Evolutionary conservation across 2,797 vertebrate species (phyloP), one percentile per base, ranked within the genome.

Genomic region (Apogon hyalosoma): DNA sequence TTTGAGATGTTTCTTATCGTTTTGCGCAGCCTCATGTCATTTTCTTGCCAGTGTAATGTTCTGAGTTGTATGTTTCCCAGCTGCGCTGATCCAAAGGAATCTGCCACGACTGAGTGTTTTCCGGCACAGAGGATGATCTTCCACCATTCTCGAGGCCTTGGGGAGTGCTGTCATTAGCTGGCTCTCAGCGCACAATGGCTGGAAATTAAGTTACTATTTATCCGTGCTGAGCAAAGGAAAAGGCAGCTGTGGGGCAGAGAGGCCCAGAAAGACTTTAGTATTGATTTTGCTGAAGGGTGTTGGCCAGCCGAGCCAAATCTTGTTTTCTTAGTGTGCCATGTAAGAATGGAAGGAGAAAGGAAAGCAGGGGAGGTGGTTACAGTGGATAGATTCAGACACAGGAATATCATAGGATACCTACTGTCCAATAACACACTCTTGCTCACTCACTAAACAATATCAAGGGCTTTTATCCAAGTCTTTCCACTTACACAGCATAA

Each of bases 121-220:
- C 87, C 83, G 80, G 88, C 86, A 82, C 69, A 4, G 69, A 75
- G 79, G 87, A 88, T 87, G 88, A 88, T 85, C 87, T 84, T 87
- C 86, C 82, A 76, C 83, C 77, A 87, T 88, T 90, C 78, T 77
- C 1, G 4, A 82, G 85, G 92, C 87, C 85, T 91, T 88, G 83
- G 92, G 90, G 93, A 94, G 83, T 83, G 82, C 82, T 93, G 92
- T 90, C 90, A 93, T 94, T 94, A 95, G 92, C 86, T 86, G 91
- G 87, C 90, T 94, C 93, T 94, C 87, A 93, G 87, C 92, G 92
- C 92, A 91, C 83, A 87, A 92, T 93, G 91, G 84, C 90, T 87
- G 91, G 88, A 94, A 94, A 94, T 95, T 92, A 95, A 95, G 91
- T 96, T 95, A 94, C 90, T 48, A 93, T 95, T 95, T 94, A 95